Evolutionary conservation across 2,113 vertebrate species (phyloP).

Genomic region (Dascyllus trimaculatus): DNA sequence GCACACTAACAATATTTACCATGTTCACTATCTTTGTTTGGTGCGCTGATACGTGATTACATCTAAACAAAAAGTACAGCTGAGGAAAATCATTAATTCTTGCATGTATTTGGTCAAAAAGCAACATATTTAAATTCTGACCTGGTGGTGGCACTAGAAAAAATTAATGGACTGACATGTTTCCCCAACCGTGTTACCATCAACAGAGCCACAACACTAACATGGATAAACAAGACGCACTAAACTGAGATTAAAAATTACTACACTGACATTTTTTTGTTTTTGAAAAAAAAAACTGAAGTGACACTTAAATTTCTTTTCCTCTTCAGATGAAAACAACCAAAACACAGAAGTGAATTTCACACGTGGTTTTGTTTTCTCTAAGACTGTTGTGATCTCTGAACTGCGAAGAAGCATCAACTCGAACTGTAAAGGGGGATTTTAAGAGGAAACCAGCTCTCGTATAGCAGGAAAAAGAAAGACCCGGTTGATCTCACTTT

Average conservation of each 20-base stretch:
- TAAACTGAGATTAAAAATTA: neutral
- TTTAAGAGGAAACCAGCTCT: slow-evolving; percentile 69
- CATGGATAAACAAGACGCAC: neutral
- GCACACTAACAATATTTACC: no score
- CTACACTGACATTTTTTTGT: neutral
- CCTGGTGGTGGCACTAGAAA: no score
- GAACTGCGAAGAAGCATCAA: neutral
- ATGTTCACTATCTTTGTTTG: no score
- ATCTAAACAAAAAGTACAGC: no score
- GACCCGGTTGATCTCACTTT: neutral
- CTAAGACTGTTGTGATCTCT: slow-evolving; percentile 20
- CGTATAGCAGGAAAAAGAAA: slow-evolving; percentile 35
- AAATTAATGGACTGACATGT: no score
- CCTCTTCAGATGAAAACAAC: neutral
- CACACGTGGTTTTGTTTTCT: slow-evolving; percentile 62
- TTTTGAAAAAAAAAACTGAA: no score
- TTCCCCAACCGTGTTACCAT: no score
- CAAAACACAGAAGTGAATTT: slow-evolving; percentile 28
- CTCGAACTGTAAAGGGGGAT: slow-evolving; percentile 34
- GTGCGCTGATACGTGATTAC: no score
- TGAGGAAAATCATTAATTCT: no score
- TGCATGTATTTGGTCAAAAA: no score
- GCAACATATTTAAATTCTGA: no score
- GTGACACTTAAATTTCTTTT: neutral
- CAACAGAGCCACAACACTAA: no score